Evolutionary conservation across 2,888 invertebrate genomes (phyloP), one percentile per base, ranked within the genome.

Genomic region (Polia nebulosa): DNA sequence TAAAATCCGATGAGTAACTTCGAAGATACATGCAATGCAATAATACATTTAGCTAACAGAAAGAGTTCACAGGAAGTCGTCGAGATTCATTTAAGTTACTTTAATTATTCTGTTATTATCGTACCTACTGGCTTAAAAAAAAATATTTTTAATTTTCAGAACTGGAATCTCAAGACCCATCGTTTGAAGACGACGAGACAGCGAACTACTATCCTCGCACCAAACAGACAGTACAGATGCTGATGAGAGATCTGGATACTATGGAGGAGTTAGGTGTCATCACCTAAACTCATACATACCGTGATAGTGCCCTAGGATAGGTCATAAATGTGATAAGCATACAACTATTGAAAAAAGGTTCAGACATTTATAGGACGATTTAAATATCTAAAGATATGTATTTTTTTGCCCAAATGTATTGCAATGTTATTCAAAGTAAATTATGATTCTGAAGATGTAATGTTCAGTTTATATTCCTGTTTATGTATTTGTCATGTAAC

Each of bases 161-260:
- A 83, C 81, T 97, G 78, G 97, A 97, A 89, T 95, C 96, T 2
- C 96, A 97, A 90, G 96, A 97, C 82, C 95, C 96, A 17, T 95
- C 96, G n/a, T 96, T 97, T 74, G 95, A 96, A 73, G 96, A 96
- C 79, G 96, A 96, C 72, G 96, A 96, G 85, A 96, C 92, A 0
- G 91, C 96, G 0, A 96, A 97, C 47, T 96, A 96, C 80, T 96
- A 96, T 84, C 97, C 97, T 25, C 96, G 96, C 81, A 97, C 97
- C 8, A 97, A 97, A 84, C 97, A 98, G 87, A 97, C 98, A 0
- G 92, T 98, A 58, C 97, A 97, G 85, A 97, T 98, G 96, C 92
- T 98, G 66, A 94, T 98, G 82, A 96, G 97, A 64, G 98, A 98
- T 89, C 94, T 98, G 36, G 96, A 96, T 59, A 97, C 96, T 0